These are phyloP conservation scores for Conops quadrifasciatus DNA, from an alignment of 2,888 invertebrate genomes.

Conservation along the genomic window DNA sequence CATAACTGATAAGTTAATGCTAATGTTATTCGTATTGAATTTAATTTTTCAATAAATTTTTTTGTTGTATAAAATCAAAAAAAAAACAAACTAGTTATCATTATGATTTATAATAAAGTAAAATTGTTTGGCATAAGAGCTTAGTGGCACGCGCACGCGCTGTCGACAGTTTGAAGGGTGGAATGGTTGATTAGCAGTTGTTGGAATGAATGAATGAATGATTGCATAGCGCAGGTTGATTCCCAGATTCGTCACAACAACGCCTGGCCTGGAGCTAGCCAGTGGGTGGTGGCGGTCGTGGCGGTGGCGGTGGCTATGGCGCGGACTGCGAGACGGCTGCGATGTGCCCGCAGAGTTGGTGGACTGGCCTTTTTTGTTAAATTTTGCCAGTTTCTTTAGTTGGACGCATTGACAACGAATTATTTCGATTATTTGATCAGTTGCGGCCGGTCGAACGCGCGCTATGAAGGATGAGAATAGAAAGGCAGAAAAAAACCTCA, in stretches of 20 bases:
- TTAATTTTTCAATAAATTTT: slow-evolving; percentile 19
- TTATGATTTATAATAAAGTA: background rate
- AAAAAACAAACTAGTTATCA: too few relatives aligned
- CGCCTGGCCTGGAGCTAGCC: too few relatives aligned
- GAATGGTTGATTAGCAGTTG: background rate
- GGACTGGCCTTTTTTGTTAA: background rate
- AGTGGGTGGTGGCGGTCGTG: too few relatives aligned
- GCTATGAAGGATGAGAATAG: slow-evolving; percentile 23
- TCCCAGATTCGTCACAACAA: too few relatives aligned
- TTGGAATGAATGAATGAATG: background rate
- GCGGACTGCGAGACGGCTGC: background rate
- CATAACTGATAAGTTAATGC: background rate
- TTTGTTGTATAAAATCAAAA: background rate
- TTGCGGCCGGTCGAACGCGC: slow-evolving; percentile 23
- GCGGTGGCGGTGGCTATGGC: background rate
- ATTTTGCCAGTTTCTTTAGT: slow-evolving; percentile 16
- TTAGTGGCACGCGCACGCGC: slow-evolving; percentile 23
- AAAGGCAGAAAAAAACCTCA: background rate
- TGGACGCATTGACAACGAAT: slow-evolving; percentile 42
- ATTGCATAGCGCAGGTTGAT: too few relatives aligned
- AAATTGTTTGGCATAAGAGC: background rate
- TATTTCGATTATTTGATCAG: slow-evolving; percentile 35
- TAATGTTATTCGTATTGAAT: background rate
- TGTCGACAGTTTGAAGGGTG: too few relatives aligned
- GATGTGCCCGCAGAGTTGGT: slow-evolving; percentile 3